These are phyloP conservation scores for Petrocephalus schoutedeni DNA, from an alignment of 2,797 vertebrate genomes.

Conservation along the genomic window DNA sequence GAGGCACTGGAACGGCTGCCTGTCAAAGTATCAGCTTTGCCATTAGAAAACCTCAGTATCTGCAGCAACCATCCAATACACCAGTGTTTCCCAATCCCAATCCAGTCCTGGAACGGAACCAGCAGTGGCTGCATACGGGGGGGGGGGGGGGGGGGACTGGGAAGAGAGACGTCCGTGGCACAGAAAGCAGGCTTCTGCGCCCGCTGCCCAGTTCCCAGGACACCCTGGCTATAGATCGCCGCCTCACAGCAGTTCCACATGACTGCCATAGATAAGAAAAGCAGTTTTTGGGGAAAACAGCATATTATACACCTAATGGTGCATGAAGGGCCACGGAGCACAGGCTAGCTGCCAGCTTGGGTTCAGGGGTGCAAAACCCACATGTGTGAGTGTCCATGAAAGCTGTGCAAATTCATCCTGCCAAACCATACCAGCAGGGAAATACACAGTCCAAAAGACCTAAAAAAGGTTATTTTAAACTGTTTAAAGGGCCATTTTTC, in stretches of 20 bases:
- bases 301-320: not conserved
- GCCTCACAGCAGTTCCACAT: not conserved
- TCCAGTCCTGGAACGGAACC: not conserved
- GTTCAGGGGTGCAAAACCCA: not conserved
- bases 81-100: too few relatives aligned
- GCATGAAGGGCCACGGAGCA: not conserved
- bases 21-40: too few relatives aligned
- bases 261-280: not conserved
- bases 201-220: not conserved
- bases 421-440: not conserved
- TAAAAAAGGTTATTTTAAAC: not conserved
- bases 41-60: too few relatives aligned
- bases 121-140: not conserved
- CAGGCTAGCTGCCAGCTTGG: not conserved
- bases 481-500: not conserved
- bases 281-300: not conserved
- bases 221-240: not conserved
- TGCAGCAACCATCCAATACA: too few relatives aligned
- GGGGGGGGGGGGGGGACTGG: not conserved
- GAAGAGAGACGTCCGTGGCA: not conserved
- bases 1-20: not conserved
- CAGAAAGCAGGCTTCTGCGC: not conserved
- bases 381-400: not conserved
- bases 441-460: not conserved
- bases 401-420: not conserved